Evolutionary conservation across 1,140 invertebrate species (phyloP).

Genomic region (Drosophila hydei): DNA sequence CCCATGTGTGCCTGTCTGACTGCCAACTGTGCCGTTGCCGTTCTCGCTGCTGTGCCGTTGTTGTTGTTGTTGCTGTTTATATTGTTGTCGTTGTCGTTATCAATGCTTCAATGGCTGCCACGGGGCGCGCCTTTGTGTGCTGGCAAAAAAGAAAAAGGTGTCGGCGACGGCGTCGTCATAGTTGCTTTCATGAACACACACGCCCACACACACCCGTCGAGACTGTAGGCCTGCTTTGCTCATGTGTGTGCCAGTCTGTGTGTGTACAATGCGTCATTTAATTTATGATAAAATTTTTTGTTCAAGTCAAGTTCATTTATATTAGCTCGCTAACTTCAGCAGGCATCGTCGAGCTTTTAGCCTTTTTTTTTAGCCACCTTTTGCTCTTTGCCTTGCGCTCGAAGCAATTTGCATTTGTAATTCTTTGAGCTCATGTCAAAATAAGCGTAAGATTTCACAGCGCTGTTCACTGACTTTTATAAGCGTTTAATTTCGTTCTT

Average conservation of each 20-base stretch:
- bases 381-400: conserved; percentile 24
- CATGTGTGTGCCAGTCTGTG: conserved; percentile 35
- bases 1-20: conserved; percentile 11
- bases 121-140: conserved; percentile 48
- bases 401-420: conserved; percentile 80
- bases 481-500: conserved; percentile 71
- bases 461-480: conserved; percentile 68
- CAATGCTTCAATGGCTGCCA: conserved; percentile 73
- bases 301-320: conserved; percentile 72
- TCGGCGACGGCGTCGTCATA: conserved; percentile 58
- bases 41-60: conserved; percentile 23
- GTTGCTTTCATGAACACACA: conserved; percentile 39
- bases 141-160: conserved; percentile 41
- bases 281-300: conserved; percentile 77
- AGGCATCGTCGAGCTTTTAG: conserved; percentile 46
- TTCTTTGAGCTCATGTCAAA: conserved; percentile 76
- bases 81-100: conserved; percentile 48
- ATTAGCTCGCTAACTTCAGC: conserved; percentile 76
- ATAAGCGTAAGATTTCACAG: conserved; percentile 77
- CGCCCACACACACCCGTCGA: conserved; percentile 11
- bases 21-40: conserved; percentile 68
- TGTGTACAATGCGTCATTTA: conserved; percentile 79
- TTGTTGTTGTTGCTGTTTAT: conserved; percentile 7
- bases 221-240: conserved; percentile 31
- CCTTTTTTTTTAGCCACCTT: conserved; percentile 16